A percentile compares a stretch with the other conserved stretches of the same genome.
These are phyloP conservation scores for Hepsetus odoe DNA, from an alignment of 2,113 vertebrate species.

Conservation along the genomic window DNA sequence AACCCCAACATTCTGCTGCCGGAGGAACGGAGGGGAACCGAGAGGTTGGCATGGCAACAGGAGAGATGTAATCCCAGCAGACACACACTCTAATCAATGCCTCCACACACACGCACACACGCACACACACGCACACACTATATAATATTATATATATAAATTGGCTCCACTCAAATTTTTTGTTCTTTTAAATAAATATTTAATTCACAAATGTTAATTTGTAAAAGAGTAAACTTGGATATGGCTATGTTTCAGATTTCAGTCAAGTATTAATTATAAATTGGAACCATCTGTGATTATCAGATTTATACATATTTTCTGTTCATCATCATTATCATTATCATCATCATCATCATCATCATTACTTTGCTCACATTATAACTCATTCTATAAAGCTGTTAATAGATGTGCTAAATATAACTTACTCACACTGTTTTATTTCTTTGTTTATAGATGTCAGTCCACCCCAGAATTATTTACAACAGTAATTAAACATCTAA, in stretches of 20 bases:
- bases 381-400: no score
- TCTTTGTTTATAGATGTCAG: no score
- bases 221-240: constrained; percentile 47
- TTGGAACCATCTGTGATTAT: no score
- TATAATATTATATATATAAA: constrained; percentile 48
- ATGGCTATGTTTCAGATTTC: constrained; percentile 6
- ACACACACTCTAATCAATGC: constrained; percentile 56
- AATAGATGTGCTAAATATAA: no score
- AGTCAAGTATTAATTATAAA: no score
- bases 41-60: constrained; percentile 54
- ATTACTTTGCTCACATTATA: no score
- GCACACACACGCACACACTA: constrained; percentile 13
- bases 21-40: constrained; percentile 51
- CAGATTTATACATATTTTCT: no score
- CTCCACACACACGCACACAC: constrained; percentile 47
- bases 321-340: no score
- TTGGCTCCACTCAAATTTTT: constrained; percentile 31
- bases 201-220: constrained; percentile 45
- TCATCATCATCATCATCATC: no score
- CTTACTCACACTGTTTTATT: no score
- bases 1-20: constrained; percentile 61
- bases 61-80: constrained; percentile 59
- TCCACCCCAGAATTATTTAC: no score
- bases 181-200: constrained; percentile 39
- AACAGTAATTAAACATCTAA: no score